These are phyloP conservation scores for Rhipidura dahli DNA, from an alignment of 2,113 vertebrate genomes.

Conservation along the genomic window DNA sequence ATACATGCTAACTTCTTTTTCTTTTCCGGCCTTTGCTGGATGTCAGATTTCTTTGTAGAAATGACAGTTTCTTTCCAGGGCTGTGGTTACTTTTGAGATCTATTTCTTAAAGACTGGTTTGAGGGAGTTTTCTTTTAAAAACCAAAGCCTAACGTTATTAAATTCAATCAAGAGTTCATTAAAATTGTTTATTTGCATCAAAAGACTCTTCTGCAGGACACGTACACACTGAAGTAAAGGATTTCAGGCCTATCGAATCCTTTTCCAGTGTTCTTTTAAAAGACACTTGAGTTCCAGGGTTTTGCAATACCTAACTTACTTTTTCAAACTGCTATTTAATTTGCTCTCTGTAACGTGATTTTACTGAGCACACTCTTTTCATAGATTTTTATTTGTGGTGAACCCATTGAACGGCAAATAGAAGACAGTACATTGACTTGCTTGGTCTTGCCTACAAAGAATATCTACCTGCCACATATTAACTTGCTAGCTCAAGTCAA, in stretches of 20 bases:
- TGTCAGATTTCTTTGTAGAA: conserved; percentile 3
- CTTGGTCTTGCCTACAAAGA: conserved; percentile 69
- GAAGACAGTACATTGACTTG: conserved; percentile 63
- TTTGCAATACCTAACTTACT: not conserved
- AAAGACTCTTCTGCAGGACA: not conserved
- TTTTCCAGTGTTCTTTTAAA: not conserved
- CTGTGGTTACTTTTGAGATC: not conserved
- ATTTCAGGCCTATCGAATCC: not conserved
- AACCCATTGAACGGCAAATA: conserved; percentile 61
- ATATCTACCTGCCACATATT: conserved; percentile 86
- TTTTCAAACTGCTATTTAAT: not conserved
- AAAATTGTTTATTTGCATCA: not conserved
- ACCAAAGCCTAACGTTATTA: not conserved
- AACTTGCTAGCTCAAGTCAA: conserved; percentile 80
- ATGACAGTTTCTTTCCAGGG: not conserved
- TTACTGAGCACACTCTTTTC: not conserved
- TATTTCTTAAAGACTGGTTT: not conserved
- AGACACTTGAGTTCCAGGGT: not conserved
- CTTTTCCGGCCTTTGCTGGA: not conserved
- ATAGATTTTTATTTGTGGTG: conserved; percentile 81
- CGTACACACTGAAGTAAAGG: not conserved
- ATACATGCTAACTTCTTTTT: not conserved
- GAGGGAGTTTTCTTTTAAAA: not conserved
- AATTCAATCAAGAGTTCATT: not conserved
- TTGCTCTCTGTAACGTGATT: not conserved